phyloP scores from a whole-genome alignment of 2,113 vertebrate species.

The Semnornis frantzii region DNA sequence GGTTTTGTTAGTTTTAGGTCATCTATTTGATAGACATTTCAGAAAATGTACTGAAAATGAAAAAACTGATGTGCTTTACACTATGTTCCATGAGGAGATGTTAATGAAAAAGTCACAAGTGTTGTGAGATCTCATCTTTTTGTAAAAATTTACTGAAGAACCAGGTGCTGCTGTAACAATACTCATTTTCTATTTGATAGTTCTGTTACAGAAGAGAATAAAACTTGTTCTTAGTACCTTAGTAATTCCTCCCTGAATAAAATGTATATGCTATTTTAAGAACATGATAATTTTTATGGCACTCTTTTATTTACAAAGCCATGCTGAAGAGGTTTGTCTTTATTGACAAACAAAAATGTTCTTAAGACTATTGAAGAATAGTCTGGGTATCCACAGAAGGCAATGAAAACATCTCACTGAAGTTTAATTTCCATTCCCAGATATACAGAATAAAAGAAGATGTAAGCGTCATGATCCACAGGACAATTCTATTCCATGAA shows the following conservation, averaged over 20 bases:
- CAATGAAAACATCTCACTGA: not conserved
- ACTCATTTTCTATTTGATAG: not conserved
- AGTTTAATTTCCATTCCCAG: not conserved
- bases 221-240: not conserved
- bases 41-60: not conserved
- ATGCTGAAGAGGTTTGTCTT: not conserved
- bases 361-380: not conserved
- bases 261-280: not conserved
- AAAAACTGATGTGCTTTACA: not conserved
- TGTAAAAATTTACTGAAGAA: not conserved
- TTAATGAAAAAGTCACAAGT: not conserved
- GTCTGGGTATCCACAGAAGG: not conserved
- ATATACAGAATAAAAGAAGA: not conserved
- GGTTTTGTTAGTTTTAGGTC: not conserved
- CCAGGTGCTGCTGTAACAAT: not conserved
- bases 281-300: not conserved
- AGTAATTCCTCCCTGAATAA: not conserved
- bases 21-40: not conserved
- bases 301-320: not conserved
- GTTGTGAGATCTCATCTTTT: not conserved
- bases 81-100: not conserved
- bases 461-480: not conserved
- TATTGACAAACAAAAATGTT: not conserved
- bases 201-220: not conserved
- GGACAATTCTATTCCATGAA: not conserved